These are phyloP conservation scores for Holothuria leucospilota DNA, from an alignment of 53 echinoderm and acorn worm species.

Conservation along the genomic window DNA sequence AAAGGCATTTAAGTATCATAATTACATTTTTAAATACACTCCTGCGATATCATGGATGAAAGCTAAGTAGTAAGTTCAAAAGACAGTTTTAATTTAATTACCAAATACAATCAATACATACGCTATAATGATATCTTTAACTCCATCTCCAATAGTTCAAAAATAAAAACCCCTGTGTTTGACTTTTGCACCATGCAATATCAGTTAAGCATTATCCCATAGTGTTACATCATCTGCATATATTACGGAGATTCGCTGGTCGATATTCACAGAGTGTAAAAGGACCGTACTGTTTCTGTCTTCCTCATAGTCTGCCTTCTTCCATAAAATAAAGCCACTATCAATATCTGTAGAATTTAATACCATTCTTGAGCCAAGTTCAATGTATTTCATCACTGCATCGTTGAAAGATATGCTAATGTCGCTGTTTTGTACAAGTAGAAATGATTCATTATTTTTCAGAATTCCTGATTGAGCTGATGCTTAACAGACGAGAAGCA, in stretches of 20 bases:
- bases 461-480: not conserved
- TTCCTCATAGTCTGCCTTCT: no score
- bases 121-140: no score
- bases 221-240: no score
- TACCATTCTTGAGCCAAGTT: not conserved
- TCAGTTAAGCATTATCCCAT: not conserved
- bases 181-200: not conserved
- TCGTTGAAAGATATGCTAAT: not conserved
- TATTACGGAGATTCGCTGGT: not conserved
- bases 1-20: no score
- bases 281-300: no score
- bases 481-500: not conserved
- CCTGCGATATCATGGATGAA: no score
- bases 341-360: not conserved
- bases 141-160: no score
- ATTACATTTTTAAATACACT: no score
- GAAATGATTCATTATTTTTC: not conserved
- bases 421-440: constrained; percentile 8
- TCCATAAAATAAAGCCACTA: not conserved
- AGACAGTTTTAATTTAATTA: not conserved
- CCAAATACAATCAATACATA: not conserved
- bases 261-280: no score
- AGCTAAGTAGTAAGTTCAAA: no score
- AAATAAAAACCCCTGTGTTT: constrained; percentile 7
- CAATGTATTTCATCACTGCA: not conserved